A percentile compares a stretch with the other conserved stretches of the same genome.
These are phyloP conservation scores for Pycnomerus fuliginosus DNA, from an alignment of 2,888 invertebrate genomes.

Conservation along the genomic window DNA sequence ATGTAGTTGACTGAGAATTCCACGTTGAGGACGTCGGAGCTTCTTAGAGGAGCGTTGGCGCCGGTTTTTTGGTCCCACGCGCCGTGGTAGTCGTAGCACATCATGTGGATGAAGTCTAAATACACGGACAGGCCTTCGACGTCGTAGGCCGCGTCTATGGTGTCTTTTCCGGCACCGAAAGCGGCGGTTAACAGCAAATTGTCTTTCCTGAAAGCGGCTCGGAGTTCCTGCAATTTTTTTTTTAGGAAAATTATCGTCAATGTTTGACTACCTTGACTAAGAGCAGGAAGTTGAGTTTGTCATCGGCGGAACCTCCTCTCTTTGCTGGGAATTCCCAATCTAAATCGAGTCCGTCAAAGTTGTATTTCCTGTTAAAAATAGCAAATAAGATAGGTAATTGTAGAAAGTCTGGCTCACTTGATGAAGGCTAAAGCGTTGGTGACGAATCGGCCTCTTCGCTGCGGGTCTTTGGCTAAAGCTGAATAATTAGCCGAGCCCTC, in stretches of 20 bases:
- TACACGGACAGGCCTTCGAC: slow-evolving; percentile 67
- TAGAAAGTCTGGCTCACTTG: slow-evolving; percentile 51
- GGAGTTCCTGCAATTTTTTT: slow-evolving; percentile 73
- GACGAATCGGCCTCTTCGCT: slow-evolving; percentile 66
- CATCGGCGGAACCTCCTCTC: slow-evolving; percentile 71
- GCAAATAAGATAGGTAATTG: slow-evolving; percentile 37
- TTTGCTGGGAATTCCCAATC: slow-evolving; percentile 86
- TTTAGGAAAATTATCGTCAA: not conserved
- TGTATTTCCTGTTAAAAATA: slow-evolving; percentile 67
- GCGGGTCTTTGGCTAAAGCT: slow-evolving; percentile 64
- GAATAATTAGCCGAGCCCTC: slow-evolving; percentile 80
- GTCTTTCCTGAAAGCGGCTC: slow-evolving; percentile 66
- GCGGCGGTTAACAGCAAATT: slow-evolving; percentile 78
- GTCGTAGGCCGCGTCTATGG: slow-evolving; percentile 77
- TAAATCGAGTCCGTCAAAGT: slow-evolving; percentile 75
- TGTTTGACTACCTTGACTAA: slow-evolving; percentile 78
- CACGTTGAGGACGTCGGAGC: slow-evolving; percentile 65
- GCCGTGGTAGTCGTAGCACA: slow-evolving; percentile 90
- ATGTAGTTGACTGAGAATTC: slow-evolving; percentile 76
- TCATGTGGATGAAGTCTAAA: slow-evolving; percentile 75
- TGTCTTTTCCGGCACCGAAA: slow-evolving; percentile 73
- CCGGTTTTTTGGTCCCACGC: slow-evolving; percentile 76
- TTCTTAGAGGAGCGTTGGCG: slow-evolving; percentile 74
- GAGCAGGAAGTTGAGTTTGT: slow-evolving; percentile 74
- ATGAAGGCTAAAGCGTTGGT: slow-evolving; percentile 69